These are phyloP conservation scores for Takifugu bimaculatus DNA, from an alignment of 2,113 vertebrate genomes.

Conservation along the genomic window DNA sequence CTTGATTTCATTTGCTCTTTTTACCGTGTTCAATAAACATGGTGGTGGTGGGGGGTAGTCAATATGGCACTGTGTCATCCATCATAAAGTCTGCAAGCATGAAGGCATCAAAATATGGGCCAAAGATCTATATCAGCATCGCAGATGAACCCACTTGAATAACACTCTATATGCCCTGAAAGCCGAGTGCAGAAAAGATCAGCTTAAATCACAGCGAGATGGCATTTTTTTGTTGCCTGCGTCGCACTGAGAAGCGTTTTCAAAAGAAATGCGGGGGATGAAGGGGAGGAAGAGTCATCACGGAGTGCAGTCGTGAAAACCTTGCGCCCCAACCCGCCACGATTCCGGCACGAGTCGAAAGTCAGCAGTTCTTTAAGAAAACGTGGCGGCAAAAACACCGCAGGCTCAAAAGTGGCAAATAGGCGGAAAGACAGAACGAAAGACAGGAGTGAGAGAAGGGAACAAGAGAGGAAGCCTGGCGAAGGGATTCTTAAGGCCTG, in stretches of 20 bases:
- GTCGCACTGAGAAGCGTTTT: constrained; percentile 45
- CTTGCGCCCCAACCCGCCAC: constrained; percentile 30
- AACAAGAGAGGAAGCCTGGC: constrained; percentile 54
- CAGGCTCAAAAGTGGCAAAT: constrained; percentile 43
- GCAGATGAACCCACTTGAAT: constrained; percentile 45
- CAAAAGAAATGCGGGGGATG: constrained; percentile 8
- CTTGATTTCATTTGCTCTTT: constrained; percentile 74
- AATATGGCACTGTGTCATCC: constrained; percentile 67
- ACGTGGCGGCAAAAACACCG: constrained; percentile 39
- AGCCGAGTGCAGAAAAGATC: constrained; percentile 29
- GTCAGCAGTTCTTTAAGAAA: constrained; percentile 69
- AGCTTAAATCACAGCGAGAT: constrained; percentile 54
- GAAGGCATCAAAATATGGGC: constrained; percentile 28
- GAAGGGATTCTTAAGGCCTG: constrained; percentile 65
- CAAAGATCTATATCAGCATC: constrained; percentile 29
- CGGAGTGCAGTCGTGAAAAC: constrained; percentile 57
- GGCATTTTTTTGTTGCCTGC: constrained; percentile 48
- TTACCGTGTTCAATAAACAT: constrained; percentile 63
- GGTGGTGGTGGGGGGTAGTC: constrained; percentile 62
- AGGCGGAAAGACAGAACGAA: constrained; percentile 40
- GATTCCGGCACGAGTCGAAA: constrained; percentile 55
- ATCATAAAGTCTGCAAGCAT: constrained; percentile 62
- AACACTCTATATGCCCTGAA: constrained; percentile 46
- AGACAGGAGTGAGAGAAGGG: constrained; percentile 36
- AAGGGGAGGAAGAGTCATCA: constrained; percentile 21